These are phyloP conservation scores for Notarius lentiginosus DNA, from an alignment of 2,113 vertebrate species.

Conservation along the genomic window DNA sequence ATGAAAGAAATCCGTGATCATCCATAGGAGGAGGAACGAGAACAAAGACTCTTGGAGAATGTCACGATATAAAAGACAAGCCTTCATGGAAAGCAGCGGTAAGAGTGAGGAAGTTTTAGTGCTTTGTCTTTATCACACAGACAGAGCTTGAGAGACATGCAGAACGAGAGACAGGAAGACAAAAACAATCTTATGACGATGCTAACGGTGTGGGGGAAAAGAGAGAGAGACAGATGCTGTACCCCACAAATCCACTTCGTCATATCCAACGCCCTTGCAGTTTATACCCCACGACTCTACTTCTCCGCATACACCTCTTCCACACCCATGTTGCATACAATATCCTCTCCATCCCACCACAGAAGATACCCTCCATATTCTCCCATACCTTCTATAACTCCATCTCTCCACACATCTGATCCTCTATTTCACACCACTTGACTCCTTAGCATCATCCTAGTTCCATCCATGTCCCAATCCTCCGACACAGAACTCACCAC, in stretches of 20 bases:
- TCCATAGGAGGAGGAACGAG: not conserved
- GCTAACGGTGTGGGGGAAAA: not conserved
- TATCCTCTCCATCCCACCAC: not conserved
- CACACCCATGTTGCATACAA: not conserved
- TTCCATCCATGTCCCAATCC: not conserved
- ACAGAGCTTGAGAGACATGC: not conserved
- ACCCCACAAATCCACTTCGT: not conserved
- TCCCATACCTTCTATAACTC: not conserved
- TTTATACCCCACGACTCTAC: not conserved
- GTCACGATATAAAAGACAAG: conserved; percentile 20
- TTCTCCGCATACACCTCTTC: no score
- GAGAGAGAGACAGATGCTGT: not conserved
- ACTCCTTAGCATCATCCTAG: not conserved
- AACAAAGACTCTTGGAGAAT: not conserved
- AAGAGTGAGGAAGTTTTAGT: not conserved
- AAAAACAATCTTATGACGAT: not conserved
- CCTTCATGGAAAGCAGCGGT: not conserved
- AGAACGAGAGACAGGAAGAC: not conserved
- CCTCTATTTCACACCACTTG: not conserved
- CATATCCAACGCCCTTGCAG: not conserved
- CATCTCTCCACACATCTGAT: not conserved
- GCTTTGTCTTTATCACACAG: not conserved
- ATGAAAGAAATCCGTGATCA: not conserved
- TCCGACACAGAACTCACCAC: not conserved
- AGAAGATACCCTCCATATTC: not conserved